Conservation (phyloP, 2,888 invertebrate species). For the Heliconius cydno region DNA sequence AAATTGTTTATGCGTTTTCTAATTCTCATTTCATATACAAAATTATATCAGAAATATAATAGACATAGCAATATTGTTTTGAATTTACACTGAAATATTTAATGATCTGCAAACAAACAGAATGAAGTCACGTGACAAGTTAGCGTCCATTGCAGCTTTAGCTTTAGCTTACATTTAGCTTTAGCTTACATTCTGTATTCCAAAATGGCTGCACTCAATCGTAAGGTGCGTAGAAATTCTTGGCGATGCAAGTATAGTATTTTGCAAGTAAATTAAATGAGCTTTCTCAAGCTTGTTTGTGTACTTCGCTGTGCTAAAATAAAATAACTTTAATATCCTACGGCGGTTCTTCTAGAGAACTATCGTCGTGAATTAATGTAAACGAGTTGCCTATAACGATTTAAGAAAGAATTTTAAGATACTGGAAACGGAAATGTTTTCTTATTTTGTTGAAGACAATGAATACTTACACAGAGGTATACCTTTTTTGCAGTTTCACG, state of each 20-base stretch:
- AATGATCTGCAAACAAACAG: background rate
- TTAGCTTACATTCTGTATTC: constrained; percentile 51
- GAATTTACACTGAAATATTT: background rate
- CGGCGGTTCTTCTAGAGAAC: background rate
- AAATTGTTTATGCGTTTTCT: no score
- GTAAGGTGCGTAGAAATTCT: constrained; percentile 50
- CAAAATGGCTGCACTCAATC: constrained; percentile 58
- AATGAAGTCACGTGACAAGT: background rate
- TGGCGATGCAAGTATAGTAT: constrained; percentile 50
- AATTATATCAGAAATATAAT: no score
- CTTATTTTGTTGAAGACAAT: background rate
- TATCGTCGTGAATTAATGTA: background rate
- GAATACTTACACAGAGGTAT: background rate
- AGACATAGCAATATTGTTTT: no score
- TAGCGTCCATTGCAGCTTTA: constrained; percentile 49
- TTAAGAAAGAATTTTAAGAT: background rate
- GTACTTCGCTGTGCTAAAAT: background rate
- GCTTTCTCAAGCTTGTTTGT: constrained; percentile 27
- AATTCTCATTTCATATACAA: no score
- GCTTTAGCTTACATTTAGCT: no score
- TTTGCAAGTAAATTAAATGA: constrained; percentile 35
- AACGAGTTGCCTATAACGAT: background rate
- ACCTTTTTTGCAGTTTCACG: background rate
- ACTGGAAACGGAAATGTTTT: background rate
- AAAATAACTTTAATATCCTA: constrained; percentile 8